Evolutionary conservation across 1,140 invertebrate species (phyloP).

Genomic region (Pararge aegeria): DNA sequence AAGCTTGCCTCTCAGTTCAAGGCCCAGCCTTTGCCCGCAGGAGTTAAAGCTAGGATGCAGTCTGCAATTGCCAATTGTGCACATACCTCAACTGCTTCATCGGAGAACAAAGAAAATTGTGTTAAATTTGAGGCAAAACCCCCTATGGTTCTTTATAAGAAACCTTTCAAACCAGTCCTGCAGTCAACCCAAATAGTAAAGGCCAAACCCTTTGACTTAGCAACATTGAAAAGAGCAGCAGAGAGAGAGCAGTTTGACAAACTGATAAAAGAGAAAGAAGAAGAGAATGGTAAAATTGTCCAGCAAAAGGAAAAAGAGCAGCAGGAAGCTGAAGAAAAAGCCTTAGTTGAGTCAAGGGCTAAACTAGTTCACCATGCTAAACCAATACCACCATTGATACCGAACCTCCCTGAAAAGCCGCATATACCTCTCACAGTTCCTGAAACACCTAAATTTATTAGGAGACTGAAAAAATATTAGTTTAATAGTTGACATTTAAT

Average conservation of each 20-base stretch:
- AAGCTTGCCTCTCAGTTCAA: conserved; percentile 63
- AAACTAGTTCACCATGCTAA: conserved; percentile 67
- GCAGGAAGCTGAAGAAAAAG: conserved; percentile 49
- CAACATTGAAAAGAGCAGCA: conserved; percentile 58
- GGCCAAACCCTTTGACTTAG: conserved; percentile 57
- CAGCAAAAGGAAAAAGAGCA: conserved; percentile 49
- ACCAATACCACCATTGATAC: conserved; percentile 44
- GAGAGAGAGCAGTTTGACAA: conserved; percentile 65
- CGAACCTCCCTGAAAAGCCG: conserved; percentile 61
- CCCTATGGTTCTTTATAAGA: conserved; percentile 57
- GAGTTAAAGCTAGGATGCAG: conserved; percentile 58
- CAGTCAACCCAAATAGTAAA: conserved; percentile 43
- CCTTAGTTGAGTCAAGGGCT: conserved; percentile 49
- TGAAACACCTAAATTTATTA: conserved; percentile 67
- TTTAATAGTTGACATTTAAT: background rate
- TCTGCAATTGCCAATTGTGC: conserved; percentile 31
- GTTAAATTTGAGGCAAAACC: conserved; percentile 64
- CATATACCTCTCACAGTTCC: conserved; percentile 51
- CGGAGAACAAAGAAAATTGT: conserved; percentile 69
- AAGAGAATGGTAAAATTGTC: conserved; percentile 51
- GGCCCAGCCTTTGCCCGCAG: conserved; percentile 62
- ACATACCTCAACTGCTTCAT: conserved; percentile 49
- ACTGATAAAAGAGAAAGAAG: conserved; percentile 60
- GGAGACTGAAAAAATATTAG: conserved; percentile 52
- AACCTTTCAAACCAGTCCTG: conserved; percentile 66